Conservation (phyloP, 2,797 vertebrate species). For the Sebastes melanostomus region DNA sequence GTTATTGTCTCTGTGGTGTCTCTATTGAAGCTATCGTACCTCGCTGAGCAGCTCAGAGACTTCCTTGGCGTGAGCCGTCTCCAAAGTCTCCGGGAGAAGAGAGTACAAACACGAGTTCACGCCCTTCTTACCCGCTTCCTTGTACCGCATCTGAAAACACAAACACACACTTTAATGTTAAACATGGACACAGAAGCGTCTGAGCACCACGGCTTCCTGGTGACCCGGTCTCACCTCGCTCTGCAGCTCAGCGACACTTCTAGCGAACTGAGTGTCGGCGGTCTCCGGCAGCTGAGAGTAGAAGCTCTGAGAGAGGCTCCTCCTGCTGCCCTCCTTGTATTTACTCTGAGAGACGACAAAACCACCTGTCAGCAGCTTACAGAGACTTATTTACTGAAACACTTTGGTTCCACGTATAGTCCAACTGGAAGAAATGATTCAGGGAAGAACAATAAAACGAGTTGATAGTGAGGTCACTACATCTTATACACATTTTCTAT, state of each 20-base stretch:
- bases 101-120: conserved; percentile 60
- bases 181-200: neutral
- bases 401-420: no score
- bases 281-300: conserved; percentile 91
- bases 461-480: no score
- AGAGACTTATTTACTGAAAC: no score
- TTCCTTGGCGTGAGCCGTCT: conserved; percentile 74
- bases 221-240: conserved; percentile 62
- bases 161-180: neutral
- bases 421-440: no score
- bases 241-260: conserved; percentile 56
- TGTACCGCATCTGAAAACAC: conserved; percentile 62
- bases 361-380: no score
- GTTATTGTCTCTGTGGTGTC: neutral
- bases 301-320: conserved; percentile 83
- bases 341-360: conserved; percentile 66
- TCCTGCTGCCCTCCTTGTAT: conserved; percentile 86
- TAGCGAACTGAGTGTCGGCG: conserved; percentile 79
- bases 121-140: conserved; percentile 58
- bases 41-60: conserved; percentile 83
- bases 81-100: conserved; percentile 69
- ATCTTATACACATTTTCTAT: no score
- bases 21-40: conserved; percentile 65
- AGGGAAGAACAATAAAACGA: no score
- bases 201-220: no score